Evolutionary conservation across 2,797 vertebrate genomes (phyloP), one percentile per base, ranked within the genome.

Genomic region (Pseudochaenichthys georgianus): DNA sequence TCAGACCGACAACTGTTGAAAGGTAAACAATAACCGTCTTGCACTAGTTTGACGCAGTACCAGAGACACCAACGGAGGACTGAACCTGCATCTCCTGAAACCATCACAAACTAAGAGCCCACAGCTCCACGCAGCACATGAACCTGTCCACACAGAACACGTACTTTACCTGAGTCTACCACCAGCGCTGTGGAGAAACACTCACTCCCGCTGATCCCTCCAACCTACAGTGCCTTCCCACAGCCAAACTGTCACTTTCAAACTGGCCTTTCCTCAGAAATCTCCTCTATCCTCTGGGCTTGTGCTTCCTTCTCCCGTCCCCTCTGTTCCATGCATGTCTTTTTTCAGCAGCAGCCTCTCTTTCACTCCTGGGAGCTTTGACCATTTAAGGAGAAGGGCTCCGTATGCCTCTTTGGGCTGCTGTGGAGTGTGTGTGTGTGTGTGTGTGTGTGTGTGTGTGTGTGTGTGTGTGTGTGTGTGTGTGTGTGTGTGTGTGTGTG

Each of bases 371-470:
- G 96, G 97, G 97, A 99, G 97, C 98, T 99, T 98, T 99, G 98
- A 99, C 98, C 98, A 99, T 99, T 98, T 99, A 99, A 99, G 98
- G 98, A 97, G 97, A 99, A 97, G 95, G 90, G 95, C 94, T 98
- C 95, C 95, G 96, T 95, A 94, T 95, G 96, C 95, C 95, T 96
- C 94, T 87, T 91, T 93, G 90, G 94, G 93, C 93, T 91, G 93
- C 93, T 92, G 86, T 89, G 89, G 80, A 69, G 84, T 79, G 76
- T 80, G 78, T 69, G 81, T 73, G 68, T 72, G 62, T 80, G 46
- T 80, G 76, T 83, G 78, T 80, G 58, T 84, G 61, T 76, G 53
- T 79, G 70, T 86, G 62, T 69, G 70, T 81, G 82, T 52, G 58
- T 75, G 62, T 74, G 69, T 84, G 66, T 82, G 79, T 75, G 64